Percentiles rank a stretch among this genome's conserved stretches.
Evolutionary conservation across 2,113 vertebrate genomes (phyloP).

Genomic region (Aegithalos caudatus): DNA sequence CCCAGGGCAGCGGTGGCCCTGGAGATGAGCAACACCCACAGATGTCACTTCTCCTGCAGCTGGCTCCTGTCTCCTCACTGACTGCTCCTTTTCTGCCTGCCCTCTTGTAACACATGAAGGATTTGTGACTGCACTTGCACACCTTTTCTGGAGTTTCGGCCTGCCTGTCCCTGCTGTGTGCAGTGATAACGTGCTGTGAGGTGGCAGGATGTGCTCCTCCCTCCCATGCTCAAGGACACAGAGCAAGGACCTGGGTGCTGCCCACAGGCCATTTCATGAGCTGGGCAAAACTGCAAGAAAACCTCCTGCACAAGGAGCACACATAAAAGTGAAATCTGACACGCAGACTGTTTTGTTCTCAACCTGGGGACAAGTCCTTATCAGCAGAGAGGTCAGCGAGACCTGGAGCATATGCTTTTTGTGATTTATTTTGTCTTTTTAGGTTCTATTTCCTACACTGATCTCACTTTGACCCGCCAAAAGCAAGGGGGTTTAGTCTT

Average conservation of each 20-base stretch:
- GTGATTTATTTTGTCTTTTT: neutral
- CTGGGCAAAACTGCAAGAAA: neutral
- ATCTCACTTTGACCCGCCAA: neutral
- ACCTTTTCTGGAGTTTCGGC: neutral
- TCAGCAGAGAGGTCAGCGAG: neutral
- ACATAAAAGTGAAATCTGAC: neutral
- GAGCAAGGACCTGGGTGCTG: neutral
- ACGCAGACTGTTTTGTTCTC: neutral
- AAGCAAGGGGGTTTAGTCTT: neutral
- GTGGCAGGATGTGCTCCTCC: neutral
- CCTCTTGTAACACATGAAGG: neutral
- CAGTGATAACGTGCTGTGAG: rapidly evolving
- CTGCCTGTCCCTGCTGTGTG: rapidly evolving
- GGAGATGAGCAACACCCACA: neutral
- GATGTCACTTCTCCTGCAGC: neutral
- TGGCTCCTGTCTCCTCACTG: neutral
- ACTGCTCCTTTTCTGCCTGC: neutral
- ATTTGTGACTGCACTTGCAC: neutral
- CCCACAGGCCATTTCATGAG: neutral
- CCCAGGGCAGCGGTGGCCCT: neutral
- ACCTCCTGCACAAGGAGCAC: rapidly evolving
- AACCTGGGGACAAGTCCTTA: neutral
- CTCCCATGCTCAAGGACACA: rapidly evolving
- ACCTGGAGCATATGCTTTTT: neutral
- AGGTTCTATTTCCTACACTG: neutral